Evolutionary conservation across 2,888 invertebrate species (phyloP).

Genomic region (Drosophila mercatorum): DNA sequence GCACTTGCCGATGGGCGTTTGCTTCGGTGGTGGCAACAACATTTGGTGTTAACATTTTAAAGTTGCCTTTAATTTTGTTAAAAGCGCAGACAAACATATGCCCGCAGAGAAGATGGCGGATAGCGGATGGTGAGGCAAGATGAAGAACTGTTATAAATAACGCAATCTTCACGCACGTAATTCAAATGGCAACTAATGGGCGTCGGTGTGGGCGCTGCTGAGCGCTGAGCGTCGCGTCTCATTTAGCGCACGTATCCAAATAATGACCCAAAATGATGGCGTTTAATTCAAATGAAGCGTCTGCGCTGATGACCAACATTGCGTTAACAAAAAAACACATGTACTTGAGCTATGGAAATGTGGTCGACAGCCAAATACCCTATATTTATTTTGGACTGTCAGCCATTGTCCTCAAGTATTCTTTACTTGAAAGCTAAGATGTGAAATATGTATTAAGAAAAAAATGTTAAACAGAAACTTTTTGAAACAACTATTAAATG

Average conservation of each 20-base stretch:
- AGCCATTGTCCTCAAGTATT: too few species aligned
- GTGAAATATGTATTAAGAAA: too few species aligned
- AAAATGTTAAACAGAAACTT: too few species aligned
- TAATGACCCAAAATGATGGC: slow-evolving; percentile 82
- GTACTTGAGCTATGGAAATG: background rate
- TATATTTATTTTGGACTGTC: background rate
- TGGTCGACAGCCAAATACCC: slow-evolving; percentile 17
- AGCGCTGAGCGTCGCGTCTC: slow-evolving; percentile 68
- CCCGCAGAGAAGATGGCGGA: background rate
- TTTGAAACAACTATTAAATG: too few species aligned
- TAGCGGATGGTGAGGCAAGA: background rate
- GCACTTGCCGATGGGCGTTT: slow-evolving; percentile 26
- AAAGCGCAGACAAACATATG: slow-evolving; percentile 58
- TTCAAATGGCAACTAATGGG: slow-evolving; percentile 74
- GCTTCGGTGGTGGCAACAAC: slow-evolving; percentile 35
- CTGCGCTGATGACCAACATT: slow-evolving; percentile 64
- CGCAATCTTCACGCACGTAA: slow-evolving; percentile 79
- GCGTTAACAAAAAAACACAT: slow-evolving; percentile 36
- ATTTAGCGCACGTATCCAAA: slow-evolving; percentile 81
- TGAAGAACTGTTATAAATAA: slow-evolving; percentile 71
- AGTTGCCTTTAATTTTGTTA: slow-evolving; percentile 71
- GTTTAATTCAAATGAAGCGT: slow-evolving; percentile 72
- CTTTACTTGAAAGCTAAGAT: too few species aligned
- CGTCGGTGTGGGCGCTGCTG: slow-evolving; percentile 11
- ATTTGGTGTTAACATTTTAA: slow-evolving; percentile 70